Conservation (phyloP, 2,113 vertebrate genomes). For the Papio anubis region DNA sequence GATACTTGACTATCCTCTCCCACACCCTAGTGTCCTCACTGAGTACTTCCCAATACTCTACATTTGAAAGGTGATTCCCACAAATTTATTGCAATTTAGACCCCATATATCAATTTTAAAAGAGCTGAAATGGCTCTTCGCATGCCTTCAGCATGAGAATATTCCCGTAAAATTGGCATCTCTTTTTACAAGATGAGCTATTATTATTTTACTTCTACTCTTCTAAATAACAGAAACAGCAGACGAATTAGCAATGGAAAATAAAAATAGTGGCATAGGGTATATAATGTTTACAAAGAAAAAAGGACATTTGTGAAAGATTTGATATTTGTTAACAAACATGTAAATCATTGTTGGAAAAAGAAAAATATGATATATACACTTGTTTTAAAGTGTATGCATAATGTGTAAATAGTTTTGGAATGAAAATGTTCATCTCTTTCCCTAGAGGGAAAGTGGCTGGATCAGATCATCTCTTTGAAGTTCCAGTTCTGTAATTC, state of each 20-base stretch:
- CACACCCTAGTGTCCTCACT: not conserved
- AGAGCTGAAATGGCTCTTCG: not conserved
- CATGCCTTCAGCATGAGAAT: conserved; percentile 19
- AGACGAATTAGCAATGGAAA: not conserved
- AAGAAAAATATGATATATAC: conserved; percentile 43
- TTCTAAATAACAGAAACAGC: conserved; percentile 6
- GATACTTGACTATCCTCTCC: not conserved
- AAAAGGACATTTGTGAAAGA: conserved; percentile 23
- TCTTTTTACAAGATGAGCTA: not conserved
- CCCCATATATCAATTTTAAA: not conserved
- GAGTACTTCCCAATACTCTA: not conserved
- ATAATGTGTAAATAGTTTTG: conserved; percentile 36
- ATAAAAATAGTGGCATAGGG: not conserved
- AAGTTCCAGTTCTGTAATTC: conserved; percentile 51
- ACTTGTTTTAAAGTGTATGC: conserved; percentile 37
- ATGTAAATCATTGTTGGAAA: conserved; percentile 2
- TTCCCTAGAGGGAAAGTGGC: not conserved
- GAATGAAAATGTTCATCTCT: conserved; percentile 5
- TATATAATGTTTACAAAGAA: conserved; percentile 8
- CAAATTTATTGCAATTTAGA: not conserved
- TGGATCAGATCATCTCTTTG: conserved; percentile 58
- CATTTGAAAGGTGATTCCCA: not conserved
- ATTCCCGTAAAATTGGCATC: not conserved
- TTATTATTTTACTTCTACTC: not conserved
- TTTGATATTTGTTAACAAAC: conserved; percentile 50